Base-by-base conservation (phyloP, 2,797 vertebrate species). In the Pelodytes ibericus region DNA sequence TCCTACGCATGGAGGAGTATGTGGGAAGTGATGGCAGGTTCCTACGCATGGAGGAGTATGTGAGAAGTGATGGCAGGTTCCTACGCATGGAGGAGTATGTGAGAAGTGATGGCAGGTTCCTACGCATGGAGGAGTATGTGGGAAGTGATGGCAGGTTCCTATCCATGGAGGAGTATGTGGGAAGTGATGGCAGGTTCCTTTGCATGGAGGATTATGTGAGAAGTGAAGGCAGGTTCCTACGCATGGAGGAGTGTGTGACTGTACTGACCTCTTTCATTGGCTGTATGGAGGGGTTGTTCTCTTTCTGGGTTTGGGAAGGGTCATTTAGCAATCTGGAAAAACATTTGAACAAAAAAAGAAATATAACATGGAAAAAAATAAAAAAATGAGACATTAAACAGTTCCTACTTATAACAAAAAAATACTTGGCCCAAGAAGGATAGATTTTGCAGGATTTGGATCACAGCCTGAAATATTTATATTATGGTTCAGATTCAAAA, bases 291-390 rank as follows among this genome's bases (percentile, higher is more conserved):
- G 91, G 93, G 74, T 97, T 95, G 62, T 92, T 92, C 85, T 93
- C 86, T 86, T 91, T 93, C 56, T 90, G 86, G 69, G 92, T 88
- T 81, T 95, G 91, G 87, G 95, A 94, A 79, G 91, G 91, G 67
- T 90, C 91, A 81, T 87, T 95, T 83, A 99, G 88, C 88, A 99
- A 93, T 90, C 97, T 99, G 85, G 58, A 82, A 82, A 72, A 73
- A 20, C 4, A 15, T 65, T 39, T 13, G n/a, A 6, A 20, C 27
- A 44, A 25, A 78, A n/a, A 83, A 86, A 51, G 49, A 83, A 30
- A 3, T 8, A 39, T n/a, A 49, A 29, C 30, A 29, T 10, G 41
- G 16, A 25, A 26, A 31, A 15, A 65, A 27, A 20, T 24, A n/a
- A 83, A 82, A 82, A 82, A 71, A 26, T 71, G 75, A 30, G 75